Percentiles rank a stretch among this genome's conserved stretches.
Evolutionary conservation across 2,113 vertebrate genomes (phyloP).

Genomic region (Bombycilla garrulus): DNA sequence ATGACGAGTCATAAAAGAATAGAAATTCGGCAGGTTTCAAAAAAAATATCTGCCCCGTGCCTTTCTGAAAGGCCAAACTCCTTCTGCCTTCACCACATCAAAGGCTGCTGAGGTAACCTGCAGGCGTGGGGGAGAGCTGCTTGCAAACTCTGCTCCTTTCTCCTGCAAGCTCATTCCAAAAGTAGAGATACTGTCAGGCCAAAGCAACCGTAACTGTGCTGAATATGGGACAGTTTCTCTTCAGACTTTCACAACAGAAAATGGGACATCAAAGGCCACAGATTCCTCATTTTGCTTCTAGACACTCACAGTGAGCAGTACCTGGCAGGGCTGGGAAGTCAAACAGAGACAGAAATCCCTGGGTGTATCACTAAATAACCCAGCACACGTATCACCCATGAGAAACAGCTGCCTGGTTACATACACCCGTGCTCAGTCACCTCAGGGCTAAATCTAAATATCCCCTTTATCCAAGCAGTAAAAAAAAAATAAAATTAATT

Average conservation of each 20-base stretch:
- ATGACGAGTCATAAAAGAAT: not conserved
- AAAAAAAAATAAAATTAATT: not conserved
- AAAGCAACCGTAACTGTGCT: rapidly evolving
- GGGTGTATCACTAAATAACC: not conserved
- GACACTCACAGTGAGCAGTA: not conserved
- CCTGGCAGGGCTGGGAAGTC: not conserved
- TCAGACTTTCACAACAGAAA: not conserved
- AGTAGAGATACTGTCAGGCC: not conserved
- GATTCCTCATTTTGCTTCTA: not conserved
- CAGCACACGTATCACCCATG: rapidly evolving
- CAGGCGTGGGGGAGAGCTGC: not conserved
- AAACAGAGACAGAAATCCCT: not conserved
- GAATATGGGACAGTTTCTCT: not conserved
- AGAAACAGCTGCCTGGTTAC: not conserved
- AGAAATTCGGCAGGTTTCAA: not conserved
- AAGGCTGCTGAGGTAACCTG: not conserved
- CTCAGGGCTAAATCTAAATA: not conserved
- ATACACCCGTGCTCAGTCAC: not conserved
- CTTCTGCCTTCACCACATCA: not conserved
- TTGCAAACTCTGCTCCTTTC: not conserved
- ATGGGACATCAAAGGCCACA: not conserved
- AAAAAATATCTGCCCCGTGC: not conserved
- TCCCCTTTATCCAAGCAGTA: not conserved
- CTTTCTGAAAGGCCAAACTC: not conserved
- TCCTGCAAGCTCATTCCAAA: not conserved